A percentile compares a stretch with the other conserved stretches of the same genome.
Evolutionary conservation across 2,113 vertebrate genomes (phyloP).

Genomic region (Neolamprologus caudopunctatus): DNA sequence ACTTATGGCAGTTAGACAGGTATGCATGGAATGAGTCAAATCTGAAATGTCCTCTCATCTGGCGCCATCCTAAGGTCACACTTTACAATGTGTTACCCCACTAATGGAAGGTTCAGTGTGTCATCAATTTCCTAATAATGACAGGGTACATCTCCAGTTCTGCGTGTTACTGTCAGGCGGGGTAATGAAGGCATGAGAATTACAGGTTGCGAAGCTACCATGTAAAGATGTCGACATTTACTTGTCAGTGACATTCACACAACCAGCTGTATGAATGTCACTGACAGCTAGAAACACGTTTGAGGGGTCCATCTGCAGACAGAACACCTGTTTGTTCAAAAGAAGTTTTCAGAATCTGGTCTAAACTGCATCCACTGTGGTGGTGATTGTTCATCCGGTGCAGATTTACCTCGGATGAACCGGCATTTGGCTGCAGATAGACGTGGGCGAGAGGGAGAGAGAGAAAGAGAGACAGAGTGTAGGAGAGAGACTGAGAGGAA

Average conservation of each 20-base stretch:
- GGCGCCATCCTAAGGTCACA: neutral
- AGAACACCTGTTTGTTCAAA: neutral
- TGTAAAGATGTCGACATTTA: neutral
- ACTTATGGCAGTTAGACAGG: neutral
- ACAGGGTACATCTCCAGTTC: neutral
- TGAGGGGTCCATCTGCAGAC: neutral
- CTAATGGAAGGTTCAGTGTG: neutral
- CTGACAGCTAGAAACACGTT: neutral
- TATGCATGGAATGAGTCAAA: neutral
- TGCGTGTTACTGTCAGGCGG: neutral
- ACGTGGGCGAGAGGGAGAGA: constrained; percentile 35
- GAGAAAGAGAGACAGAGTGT: neutral
- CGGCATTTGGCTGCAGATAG: constrained; percentile 50
- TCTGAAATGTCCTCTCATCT: neutral
- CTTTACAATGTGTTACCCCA: neutral
- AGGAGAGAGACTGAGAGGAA: neutral
- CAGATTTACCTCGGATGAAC: constrained; percentile 65
- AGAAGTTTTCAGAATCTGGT: neutral
- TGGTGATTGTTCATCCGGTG: constrained; percentile 39
- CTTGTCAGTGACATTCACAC: neutral
- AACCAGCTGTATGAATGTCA: neutral
- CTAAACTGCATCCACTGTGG: constrained; percentile 10
- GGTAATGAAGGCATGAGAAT: neutral
- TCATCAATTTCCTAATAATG: neutral
- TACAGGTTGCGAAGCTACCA: neutral